Conservation (phyloP, 2,797 vertebrate genomes). For the Vespertilio murinus region DNA sequence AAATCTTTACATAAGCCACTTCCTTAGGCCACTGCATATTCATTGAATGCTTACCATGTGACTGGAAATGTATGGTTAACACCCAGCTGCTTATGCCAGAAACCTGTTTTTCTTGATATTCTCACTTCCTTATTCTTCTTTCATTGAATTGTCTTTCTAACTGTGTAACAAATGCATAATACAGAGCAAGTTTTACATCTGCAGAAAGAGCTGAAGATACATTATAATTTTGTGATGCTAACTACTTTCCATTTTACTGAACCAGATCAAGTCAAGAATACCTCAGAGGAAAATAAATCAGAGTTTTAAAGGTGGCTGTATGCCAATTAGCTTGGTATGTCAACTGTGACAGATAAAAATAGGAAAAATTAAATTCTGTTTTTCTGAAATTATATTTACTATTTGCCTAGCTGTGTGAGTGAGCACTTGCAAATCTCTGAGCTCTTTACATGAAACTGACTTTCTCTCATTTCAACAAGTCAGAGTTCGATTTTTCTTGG, state of each 20-base stretch:
- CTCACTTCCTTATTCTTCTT: neutral
- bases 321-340: neutral
- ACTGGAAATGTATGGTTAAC: neutral
- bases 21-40: neutral
- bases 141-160: neutral
- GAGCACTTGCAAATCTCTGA: neutral
- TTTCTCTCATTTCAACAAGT: neutral
- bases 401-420: neutral
- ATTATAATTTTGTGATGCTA: neutral
- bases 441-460: neutral
- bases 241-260: neutral
- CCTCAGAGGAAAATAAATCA: neutral
- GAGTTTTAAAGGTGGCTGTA: neutral
- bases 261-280: neutral
- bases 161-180: neutral
- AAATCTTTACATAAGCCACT: neutral
- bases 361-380: neutral
- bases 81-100: neutral
- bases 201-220: neutral
- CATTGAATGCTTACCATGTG: neutral
- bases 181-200: neutral
- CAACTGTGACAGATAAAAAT: neutral
- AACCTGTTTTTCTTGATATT: neutral
- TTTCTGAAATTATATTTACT: neutral
- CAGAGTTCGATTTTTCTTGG: neutral